Conservation (phyloP, 2,888 invertebrate genomes). For the Drosophila subquinaria region DNA sequence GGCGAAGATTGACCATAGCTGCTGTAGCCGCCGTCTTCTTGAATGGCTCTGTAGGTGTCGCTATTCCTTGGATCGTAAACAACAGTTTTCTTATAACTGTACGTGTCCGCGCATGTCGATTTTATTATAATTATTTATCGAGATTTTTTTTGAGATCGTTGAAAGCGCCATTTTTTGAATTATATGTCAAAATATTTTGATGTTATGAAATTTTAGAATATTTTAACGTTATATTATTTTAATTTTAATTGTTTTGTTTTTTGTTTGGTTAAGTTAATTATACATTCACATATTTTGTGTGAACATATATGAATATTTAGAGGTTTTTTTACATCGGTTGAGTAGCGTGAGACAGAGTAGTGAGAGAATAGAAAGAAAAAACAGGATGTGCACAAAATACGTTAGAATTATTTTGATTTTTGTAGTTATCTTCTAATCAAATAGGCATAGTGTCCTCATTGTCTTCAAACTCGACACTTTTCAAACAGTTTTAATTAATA, state of each 20-base stretch:
- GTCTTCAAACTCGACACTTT: conserved; percentile 54
- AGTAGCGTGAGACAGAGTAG: conserved; percentile 82
- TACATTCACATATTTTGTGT: conserved; percentile 58
- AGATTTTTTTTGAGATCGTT: conserved; percentile 62
- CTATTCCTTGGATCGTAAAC: conserved; percentile 95
- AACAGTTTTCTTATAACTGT: conserved; percentile 88
- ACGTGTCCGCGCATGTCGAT: conserved; percentile 49
- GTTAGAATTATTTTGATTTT: conserved; percentile 84
- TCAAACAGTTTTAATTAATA: conserved; percentile 67
- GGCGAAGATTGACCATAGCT: conserved; percentile 88
- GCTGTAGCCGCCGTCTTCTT: conserved; percentile 88
- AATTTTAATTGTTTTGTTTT: conserved; percentile 42
- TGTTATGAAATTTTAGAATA: conserved; percentile 68
- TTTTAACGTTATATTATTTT: conserved; percentile 54
- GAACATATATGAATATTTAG: conserved; percentile 55
- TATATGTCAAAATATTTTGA: conserved; percentile 53
- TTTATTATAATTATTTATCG: conserved; percentile 33
- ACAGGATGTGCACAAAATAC: conserved; percentile 85
- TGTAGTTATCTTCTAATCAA: conserved; percentile 64
- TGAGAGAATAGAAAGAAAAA: conserved; percentile 85
- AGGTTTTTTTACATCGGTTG: conserved; percentile 77
- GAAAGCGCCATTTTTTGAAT: conserved; percentile 60
- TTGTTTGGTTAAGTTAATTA: conserved; percentile 64
- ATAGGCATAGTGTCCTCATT: conserved; percentile 58
- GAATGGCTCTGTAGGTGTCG: conserved; percentile 94